phyloP scores from a whole-genome alignment of 2,797 vertebrate species.

The Sebastes matsubarae region DNA sequence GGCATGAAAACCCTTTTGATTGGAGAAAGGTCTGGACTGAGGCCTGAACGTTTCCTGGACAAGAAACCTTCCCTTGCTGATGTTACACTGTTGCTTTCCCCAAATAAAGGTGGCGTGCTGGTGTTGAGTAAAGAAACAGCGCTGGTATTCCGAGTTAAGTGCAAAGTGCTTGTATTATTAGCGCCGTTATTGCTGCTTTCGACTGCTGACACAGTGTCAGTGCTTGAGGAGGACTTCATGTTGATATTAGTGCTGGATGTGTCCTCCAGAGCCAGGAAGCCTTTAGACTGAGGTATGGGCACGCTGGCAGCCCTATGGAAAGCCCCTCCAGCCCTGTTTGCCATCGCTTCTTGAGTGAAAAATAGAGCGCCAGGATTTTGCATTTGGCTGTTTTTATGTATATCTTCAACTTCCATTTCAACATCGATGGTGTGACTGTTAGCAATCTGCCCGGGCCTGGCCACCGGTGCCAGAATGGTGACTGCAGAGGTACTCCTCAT shows the following conservation, averaged over 20 bases:
- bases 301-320: constrained; percentile 86
- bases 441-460: constrained; percentile 71
- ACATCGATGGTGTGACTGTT: constrained; percentile 82
- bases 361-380: constrained; percentile 79
- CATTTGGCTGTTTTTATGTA: constrained; percentile 83
- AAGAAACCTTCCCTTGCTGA: constrained; percentile 82
- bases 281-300: constrained; percentile 83
- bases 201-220: constrained; percentile 70
- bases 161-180: constrained; percentile 78
- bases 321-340: constrained; percentile 69
- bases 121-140: constrained; percentile 79
- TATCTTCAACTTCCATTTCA: constrained; percentile 89
- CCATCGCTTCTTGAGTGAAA: constrained; percentile 61
- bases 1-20: constrained; percentile 90
- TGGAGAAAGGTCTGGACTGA: constrained; percentile 88
- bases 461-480: constrained; percentile 85
- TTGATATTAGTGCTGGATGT: constrained; percentile 78
- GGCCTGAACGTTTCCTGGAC: constrained; percentile 89
- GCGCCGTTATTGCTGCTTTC: constrained; percentile 78
- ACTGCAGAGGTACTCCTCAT: constrained; percentile 86
- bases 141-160: constrained; percentile 82
- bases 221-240: constrained; percentile 70
- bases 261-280: constrained; percentile 79
- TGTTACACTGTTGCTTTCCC: constrained; percentile 70
- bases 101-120: constrained; percentile 78